Base-by-base conservation (phyloP, 2,797 vertebrate species). In the Tokudaia tokunoshimensis region DNA sequence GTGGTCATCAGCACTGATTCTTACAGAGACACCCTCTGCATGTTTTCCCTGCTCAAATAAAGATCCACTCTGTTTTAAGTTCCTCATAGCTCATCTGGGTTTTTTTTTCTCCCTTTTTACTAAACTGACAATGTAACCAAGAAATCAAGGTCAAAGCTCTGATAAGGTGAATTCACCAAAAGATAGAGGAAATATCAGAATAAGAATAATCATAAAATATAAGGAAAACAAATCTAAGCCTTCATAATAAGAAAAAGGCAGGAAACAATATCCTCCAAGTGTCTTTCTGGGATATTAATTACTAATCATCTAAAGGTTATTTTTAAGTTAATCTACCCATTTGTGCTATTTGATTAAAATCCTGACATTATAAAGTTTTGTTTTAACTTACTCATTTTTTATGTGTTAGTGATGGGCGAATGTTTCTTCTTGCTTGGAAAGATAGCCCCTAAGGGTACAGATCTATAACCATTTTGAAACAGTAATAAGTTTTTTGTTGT, bases 341-440 rank as follows among this genome's bases (percentile, higher is more conserved):
- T 52, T 75, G n/a, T 87, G 2, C 9, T 90, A 67, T 78, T 91
- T 94, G n/a, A 90, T 74, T 89, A 83, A 92, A 94, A 31, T 82
- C 4, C 11, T 93, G n/a, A 34, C 2, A 63, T 13, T 76, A 19
- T 70, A 76, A 92, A 93, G 37, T 70, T 70, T 50, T 41, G n/a
- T 61, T 4, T 52, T 92, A 90, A 83, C 26, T 63, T 67, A 2
- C 37, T 94, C 24, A 87, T 41, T 84, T 94, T 92, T 76, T 31
- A 44, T 80, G 41, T 88, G 19, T 31, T 90, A 84, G 22, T 88
- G 47, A 55, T 59, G 14, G 3, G 87, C 83, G 65, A 75, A 47
- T 70, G 17, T 81, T 93, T 86, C 26, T 84, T 90, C 75, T 74
- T 86, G 13, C 24, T 78, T 31, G 12, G 95, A 92, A 89, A 59